phyloP scores from a whole-genome alignment of 2,888 invertebrate species.

The Lumbricus terrestris region DNA sequence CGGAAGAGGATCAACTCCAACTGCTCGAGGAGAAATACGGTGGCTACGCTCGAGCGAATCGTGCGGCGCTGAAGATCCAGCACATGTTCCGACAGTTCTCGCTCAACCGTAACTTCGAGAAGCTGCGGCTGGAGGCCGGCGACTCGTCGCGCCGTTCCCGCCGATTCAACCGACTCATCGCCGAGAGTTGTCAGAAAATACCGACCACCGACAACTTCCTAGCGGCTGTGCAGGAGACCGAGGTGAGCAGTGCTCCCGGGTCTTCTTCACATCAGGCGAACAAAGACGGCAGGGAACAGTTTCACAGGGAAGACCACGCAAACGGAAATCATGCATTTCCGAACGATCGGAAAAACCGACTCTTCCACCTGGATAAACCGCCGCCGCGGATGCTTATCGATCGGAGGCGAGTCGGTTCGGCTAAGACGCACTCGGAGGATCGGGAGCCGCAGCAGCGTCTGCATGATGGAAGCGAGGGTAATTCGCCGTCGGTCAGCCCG shows the following conservation, averaged over 20 bases:
- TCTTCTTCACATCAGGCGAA: background rate
- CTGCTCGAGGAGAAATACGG: constrained; percentile 90
- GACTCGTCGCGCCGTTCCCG: constrained; percentile 64
- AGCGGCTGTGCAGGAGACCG: background rate
- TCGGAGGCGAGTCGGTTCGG: background rate
- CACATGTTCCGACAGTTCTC: constrained; percentile 90
- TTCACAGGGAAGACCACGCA: background rate
- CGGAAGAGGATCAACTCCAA: background rate
- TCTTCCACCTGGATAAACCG: background rate
- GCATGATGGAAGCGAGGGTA: constrained; percentile 47
- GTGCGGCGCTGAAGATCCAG: constrained; percentile 92
- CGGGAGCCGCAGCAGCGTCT: background rate
- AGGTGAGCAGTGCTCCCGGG: background rate
- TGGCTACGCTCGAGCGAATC: constrained; percentile 78
- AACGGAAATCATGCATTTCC: background rate
- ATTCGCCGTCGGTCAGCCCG: constrained; percentile 61
- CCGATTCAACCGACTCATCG: background rate
- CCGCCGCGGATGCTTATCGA: background rate
- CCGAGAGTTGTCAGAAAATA: background rate
- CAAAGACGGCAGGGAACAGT: background rate
- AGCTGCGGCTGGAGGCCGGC: constrained; percentile 74
- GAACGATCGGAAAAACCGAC: background rate
- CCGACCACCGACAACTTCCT: background rate
- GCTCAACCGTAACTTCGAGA: constrained; percentile 89
- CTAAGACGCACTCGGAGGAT: background rate